Evolutionary conservation across 2,888 invertebrate genomes (phyloP).

Genomic region (Entomobrya proxima): DNA sequence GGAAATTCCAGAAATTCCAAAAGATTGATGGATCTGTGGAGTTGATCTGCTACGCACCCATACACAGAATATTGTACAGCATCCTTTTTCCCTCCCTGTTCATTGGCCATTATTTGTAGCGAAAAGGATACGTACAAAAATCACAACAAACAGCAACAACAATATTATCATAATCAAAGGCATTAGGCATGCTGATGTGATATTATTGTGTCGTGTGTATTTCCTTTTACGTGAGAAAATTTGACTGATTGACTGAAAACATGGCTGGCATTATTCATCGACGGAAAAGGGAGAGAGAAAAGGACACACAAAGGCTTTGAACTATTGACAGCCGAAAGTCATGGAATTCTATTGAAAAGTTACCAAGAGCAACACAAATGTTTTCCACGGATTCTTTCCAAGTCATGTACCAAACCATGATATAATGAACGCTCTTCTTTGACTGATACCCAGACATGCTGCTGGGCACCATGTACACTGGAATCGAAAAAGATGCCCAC

Average conservation of each 20-base stretch:
- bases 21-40: constrained; percentile 52
- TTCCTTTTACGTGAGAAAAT: neutral
- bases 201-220: neutral
- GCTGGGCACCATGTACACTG: neutral
- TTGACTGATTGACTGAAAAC: constrained; percentile 67
- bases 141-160: neutral
- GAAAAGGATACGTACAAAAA: neutral
- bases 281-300: constrained; percentile 45
- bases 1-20: constrained; percentile 52
- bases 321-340: constrained; percentile 73
- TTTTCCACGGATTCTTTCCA: constrained; percentile 27
- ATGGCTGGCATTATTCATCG: constrained; percentile 43
- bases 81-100: too few relatives aligned
- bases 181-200: too few relatives aligned
- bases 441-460: neutral
- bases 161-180: neutral
- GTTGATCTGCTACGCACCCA: too few relatives aligned
- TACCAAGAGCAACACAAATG: neutral
- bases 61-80: too few relatives aligned
- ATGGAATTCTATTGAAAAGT: constrained; percentile 62
- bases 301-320: constrained; percentile 66
- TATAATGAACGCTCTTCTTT: too few relatives aligned
- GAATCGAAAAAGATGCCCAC: neutral
- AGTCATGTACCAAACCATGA: neutral
- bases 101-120: neutral